These are phyloP conservation scores for Apis cerana DNA, from an alignment of 1,140 invertebrate species.

Conservation along the genomic window DNA sequence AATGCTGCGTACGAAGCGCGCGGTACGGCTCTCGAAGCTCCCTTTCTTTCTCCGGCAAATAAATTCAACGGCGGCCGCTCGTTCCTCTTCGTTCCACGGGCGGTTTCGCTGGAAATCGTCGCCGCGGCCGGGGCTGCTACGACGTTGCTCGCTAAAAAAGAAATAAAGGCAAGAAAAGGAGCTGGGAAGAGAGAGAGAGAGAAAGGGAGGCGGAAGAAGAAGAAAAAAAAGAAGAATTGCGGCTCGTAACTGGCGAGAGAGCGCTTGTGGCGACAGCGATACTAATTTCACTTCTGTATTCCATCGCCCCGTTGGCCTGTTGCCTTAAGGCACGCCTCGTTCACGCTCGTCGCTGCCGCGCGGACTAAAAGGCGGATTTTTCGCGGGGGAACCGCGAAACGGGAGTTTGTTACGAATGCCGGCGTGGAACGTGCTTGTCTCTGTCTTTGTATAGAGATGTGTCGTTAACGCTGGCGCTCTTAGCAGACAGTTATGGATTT, in stretches of 20 bases:
- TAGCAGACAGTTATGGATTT: too few relatives aligned
- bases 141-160: constrained; percentile 5
- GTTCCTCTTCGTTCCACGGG: constrained; percentile 34
- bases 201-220: not conserved
- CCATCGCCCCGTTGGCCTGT: constrained; percentile 59
- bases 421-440: not conserved
- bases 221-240: constrained; percentile 40
- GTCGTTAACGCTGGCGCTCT: too few relatives aligned
- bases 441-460: not conserved
- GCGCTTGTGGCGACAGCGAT: constrained; percentile 55
- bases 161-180: constrained; percentile 12
- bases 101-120: constrained; percentile 48
- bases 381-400: constrained; percentile 20
- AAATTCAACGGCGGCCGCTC: constrained; percentile 37
- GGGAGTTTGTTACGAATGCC: constrained; percentile 1
- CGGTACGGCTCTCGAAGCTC: constrained; percentile 26
- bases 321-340: constrained; percentile 53
- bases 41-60: constrained; percentile 47
- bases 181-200: too few relatives aligned
- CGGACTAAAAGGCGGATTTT: constrained; percentile 25
- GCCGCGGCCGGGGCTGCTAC: constrained; percentile 1
- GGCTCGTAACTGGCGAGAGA: constrained; percentile 53
- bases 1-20: constrained; percentile 50
- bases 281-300: constrained; percentile 71
- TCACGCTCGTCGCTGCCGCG: constrained; percentile 31